Percentiles rank a stretch among this genome's conserved stretches.
phyloP scores from a whole-genome alignment of 2,797 vertebrate genomes.

The Strix occidentalis region DNA sequence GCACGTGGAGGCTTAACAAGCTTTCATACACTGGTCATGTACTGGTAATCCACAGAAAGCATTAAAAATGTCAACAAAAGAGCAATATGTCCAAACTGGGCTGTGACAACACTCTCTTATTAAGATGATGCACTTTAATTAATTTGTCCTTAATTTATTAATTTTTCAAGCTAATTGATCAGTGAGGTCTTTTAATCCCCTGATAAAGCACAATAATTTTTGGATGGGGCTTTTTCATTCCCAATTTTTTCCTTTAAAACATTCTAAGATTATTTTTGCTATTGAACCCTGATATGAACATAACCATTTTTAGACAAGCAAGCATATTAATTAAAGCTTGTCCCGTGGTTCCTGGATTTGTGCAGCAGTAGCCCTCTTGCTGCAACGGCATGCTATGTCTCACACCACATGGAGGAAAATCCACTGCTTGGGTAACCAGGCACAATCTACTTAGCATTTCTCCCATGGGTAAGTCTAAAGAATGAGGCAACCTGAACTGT shows the following conservation, averaged over 20 bases:
- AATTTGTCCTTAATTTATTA: background rate
- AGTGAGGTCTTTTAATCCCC: background rate
- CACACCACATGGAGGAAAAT: background rate
- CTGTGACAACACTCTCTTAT: background rate
- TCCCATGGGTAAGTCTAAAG: background rate
- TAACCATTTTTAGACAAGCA: background rate
- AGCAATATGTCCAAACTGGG: background rate
- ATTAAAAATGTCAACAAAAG: slow-evolving; percentile 32
- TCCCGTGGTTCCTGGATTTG: background rate
- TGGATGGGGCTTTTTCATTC: background rate
- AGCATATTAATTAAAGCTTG: background rate
- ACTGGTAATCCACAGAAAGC: slow-evolving; percentile 34
- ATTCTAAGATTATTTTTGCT: background rate
- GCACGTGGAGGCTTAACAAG: slow-evolving; percentile 49
- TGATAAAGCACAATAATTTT: background rate
- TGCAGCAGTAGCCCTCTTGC: background rate
- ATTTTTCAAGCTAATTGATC: background rate
- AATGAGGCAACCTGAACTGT: background rate
- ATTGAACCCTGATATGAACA: background rate
- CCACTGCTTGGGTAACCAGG: background rate
- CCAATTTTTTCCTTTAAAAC: fast-evolving
- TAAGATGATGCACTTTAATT: background rate
- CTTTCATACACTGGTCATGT: background rate
- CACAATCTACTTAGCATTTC: background rate
- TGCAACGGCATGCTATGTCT: background rate